Percentiles rank a stretch among this genome's conserved stretches.
phyloP scores from a whole-genome alignment of 2,113 vertebrate genomes.

The Phalacrocorax brasilianus region DNA sequence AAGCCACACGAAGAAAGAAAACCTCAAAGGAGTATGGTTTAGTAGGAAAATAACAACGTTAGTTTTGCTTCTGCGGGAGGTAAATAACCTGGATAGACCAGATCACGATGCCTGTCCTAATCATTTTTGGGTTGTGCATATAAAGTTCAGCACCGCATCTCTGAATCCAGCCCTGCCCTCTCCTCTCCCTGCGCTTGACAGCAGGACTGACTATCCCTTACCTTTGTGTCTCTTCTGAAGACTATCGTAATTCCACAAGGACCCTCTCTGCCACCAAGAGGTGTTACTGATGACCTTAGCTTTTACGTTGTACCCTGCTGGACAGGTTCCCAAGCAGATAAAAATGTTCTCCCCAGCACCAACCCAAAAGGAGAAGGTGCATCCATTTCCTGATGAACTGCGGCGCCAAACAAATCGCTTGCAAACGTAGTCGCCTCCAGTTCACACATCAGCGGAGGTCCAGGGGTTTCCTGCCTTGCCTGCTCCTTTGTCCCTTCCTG shows the following conservation, averaged over 20 bases:
- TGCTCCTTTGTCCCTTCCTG: background rate
- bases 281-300: background rate
- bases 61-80: background rate
- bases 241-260: background rate
- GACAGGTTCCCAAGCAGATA: background rate
- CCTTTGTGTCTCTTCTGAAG: background rate
- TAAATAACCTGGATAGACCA: background rate
- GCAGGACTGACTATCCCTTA: rapidly evolving
- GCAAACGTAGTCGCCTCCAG: rapidly evolving
- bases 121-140: background rate
- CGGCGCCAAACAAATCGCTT: background rate
- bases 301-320: background rate
- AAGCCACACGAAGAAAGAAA: background rate
- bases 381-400: background rate
- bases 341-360: background rate
- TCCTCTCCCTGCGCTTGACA: background rate
- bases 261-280: background rate
- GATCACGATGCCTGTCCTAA: background rate
- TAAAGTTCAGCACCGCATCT: background rate
- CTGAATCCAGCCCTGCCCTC: rapidly evolving
- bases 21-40: background rate
- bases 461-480: background rate
- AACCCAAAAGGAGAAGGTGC: background rate
- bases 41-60: background rate
- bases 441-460: background rate